Evolutionary conservation across 1,140 invertebrate genomes (phyloP), one percentile per base, ranked within the genome.

Genomic region (Trichogramma pretiosum): DNA sequence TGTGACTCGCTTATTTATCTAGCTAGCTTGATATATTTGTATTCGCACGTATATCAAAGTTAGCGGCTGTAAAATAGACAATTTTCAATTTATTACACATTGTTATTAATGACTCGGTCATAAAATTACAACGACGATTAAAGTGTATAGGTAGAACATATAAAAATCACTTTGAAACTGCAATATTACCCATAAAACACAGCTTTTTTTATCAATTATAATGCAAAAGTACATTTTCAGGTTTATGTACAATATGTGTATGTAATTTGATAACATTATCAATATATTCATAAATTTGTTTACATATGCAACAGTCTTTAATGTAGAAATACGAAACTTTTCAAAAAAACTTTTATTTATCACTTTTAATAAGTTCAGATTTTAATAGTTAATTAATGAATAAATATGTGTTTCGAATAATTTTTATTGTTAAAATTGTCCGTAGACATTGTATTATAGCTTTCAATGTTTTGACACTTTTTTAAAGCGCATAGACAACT

Each of bases 241-340:
- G 16, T 42, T 26, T 46, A 46, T 51, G 49, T 41, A 46, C 43
- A 51, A 50, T 50, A 40, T 34, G 34, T 41, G 37, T 50, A 41
- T 50, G 41, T 46, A 40, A 46, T 40, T 39, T 35, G 21, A 35
- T 50, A 50, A 51, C 49, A 46, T 50, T 50, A n/a, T n/a, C n/a
- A n/a, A n/a, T n/a, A 50, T 42, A 32, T 45, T 46, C 37, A 51
- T 46, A 51, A 19, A 51, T 51, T 46, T 51, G 30, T 42, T 46
- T 17, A 51, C 46, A 46, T 34, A 51, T 42, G 22, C 43, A 50
- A 43, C 48, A 46, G 43, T 50, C 48, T 50, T 50, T 14, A 46
- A n/a, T n/a, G n/a, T 50, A 46, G 37, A 50, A 36, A 36, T 50
- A 50, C 40, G 22, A 35, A 45, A 41, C 35, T 41, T 28, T 37